Percentiles rank a stretch among this genome's conserved stretches.
Evolutionary conservation across 2,797 vertebrate genomes (phyloP).

Genomic region (Hypotaenidia okinawae): DNA sequence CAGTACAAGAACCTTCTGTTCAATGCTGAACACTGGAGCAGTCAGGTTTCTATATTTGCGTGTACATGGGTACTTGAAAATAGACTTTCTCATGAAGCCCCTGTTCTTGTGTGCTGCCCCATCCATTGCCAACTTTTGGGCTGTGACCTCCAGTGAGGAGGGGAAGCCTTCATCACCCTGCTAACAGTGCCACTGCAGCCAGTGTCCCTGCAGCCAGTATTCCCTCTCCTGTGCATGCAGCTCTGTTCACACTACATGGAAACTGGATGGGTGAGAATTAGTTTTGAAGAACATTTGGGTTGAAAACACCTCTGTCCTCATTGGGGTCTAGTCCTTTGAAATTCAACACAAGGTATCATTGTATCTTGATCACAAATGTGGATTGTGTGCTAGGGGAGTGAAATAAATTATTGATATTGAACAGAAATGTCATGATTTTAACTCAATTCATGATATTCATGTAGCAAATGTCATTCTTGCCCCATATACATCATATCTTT

Average conservation of each 20-base stretch:
- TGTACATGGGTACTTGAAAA: fast-evolving
- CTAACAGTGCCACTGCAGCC: neutral
- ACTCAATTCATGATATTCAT: neutral
- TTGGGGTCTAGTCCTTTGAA: neutral
- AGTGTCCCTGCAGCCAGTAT: neutral
- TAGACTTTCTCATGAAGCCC: neutral
- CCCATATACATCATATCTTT: neutral
- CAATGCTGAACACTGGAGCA: fast-evolving
- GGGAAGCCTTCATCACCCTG: neutral
- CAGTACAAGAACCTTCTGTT: neutral
- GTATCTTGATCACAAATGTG: neutral
- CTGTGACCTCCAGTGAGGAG: neutral
- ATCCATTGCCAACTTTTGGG: fast-evolving
- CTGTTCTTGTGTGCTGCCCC: fast-evolving
- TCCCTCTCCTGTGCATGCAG: fast-evolving
- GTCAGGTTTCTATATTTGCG: neutral
- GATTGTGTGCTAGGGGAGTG: neutral
- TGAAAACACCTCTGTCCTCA: neutral
- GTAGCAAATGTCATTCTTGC: neutral
- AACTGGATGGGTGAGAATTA: neutral
- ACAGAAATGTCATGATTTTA: constrained; percentile 23
- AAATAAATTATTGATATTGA: neutral
- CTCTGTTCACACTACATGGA: neutral
- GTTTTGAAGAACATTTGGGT: neutral
- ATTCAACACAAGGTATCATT: neutral